Percentiles rank a stretch among this genome's conserved stretches.
These are phyloP conservation scores for Strix aluco DNA, from an alignment of 2,113 vertebrate species.

Conservation along the genomic window DNA sequence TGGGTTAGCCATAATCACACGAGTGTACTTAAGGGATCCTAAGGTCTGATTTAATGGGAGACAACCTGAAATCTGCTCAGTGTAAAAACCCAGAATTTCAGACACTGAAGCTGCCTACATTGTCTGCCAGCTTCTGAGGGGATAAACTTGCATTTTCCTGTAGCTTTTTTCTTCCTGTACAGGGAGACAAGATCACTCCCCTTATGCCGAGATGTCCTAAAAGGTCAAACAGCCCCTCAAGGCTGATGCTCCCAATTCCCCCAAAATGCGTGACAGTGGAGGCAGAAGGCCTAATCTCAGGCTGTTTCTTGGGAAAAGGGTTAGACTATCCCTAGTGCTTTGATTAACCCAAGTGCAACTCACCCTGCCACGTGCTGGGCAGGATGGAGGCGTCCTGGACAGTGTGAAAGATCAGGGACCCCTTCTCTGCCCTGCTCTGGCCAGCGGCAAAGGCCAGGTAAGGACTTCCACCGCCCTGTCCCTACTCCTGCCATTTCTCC, in stretches of 20 bases:
- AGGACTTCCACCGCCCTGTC: not conserved
- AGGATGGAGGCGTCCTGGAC: not conserved
- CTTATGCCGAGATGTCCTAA: not conserved
- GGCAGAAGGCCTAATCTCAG: not conserved
- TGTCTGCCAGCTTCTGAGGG: not conserved
- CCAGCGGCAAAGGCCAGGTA: not conserved
- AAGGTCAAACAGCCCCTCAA: not conserved
- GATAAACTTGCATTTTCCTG: not conserved
- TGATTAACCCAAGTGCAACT: not conserved
- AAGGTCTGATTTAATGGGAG: not conserved
- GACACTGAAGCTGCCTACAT: not conserved
- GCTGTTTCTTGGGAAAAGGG: not conserved
- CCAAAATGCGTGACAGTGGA: not conserved
- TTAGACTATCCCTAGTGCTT: not conserved
- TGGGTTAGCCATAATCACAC: slow-evolving; percentile 3
- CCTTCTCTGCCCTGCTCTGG: not conserved
- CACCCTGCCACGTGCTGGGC: not conserved
- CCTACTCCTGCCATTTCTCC: not conserved
- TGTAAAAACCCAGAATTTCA: not conserved
- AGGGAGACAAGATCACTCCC: not conserved
- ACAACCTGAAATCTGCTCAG: not conserved
- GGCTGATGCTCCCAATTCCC: not conserved
- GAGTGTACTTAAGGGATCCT: slow-evolving; percentile 19
- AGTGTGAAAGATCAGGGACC: not conserved
- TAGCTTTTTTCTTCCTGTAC: not conserved